Evolutionary conservation across 2,113 vertebrate genomes (phyloP).

Genomic region (Podiceps cristatus): DNA sequence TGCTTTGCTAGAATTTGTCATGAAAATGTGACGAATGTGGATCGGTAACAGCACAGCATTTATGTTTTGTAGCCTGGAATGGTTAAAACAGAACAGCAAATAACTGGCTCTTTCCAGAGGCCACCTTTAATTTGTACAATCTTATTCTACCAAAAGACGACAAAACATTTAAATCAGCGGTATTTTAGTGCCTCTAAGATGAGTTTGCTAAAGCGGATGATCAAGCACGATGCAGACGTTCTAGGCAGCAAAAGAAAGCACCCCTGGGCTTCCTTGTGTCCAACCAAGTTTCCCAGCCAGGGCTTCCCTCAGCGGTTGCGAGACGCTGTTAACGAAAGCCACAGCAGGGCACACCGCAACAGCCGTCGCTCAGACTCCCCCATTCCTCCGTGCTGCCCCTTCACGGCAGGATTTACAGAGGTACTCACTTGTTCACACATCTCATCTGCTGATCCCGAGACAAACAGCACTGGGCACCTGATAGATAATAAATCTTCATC

Average conservation of each 20-base stretch:
- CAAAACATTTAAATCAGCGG: neutral
- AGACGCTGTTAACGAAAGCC: neutral
- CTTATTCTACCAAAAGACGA: neutral
- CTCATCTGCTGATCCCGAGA: constrained; percentile 90
- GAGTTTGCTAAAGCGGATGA: neutral
- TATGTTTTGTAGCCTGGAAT: neutral
- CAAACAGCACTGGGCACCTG: constrained; percentile 85
- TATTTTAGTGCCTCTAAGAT: neutral
- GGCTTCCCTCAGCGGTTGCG: neutral
- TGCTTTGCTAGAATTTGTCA: neutral
- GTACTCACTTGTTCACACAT: constrained; percentile 90
- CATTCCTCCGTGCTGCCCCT: neutral
- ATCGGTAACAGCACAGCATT: neutral
- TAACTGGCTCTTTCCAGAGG: neutral
- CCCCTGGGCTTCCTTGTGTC: neutral
- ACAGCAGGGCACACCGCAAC: neutral
- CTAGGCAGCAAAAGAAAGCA: neutral
- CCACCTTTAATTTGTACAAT: neutral
- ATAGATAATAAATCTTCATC: constrained; percentile 85
- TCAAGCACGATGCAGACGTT: neutral
- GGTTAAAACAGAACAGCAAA: neutral
- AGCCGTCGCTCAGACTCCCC: neutral
- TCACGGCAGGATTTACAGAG: neutral
- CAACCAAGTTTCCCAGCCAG: neutral
- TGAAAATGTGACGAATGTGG: neutral